Evolutionary conservation across 2,888 invertebrate genomes (phyloP), one percentile per base, ranked within the genome.

Genomic region (Megamerina dolium): DNA sequence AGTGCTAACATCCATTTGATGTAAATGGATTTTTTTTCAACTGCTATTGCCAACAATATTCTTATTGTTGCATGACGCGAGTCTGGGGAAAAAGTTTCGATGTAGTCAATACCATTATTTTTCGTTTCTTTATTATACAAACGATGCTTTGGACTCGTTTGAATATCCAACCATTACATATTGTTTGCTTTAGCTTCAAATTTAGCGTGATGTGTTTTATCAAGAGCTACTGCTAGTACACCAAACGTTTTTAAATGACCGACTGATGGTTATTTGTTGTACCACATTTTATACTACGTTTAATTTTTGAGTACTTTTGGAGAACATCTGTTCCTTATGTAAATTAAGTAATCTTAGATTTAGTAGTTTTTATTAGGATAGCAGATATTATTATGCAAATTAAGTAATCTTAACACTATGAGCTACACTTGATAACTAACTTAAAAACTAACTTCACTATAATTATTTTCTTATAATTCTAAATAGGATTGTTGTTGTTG

Each of bases 271-370:
- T 43, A 53, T 9, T 33, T 30, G 20, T 51, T 51, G 23, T 18
- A 31, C 51, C 58, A 52, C 6, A 38, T 23, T 48, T 57, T 56
- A 41, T 49, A 57, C 8, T 60, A 54, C 8, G 58, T 60, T 32
- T 48, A 44, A 5, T 46, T 31, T 13, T 27, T 19, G 9, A 52
- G 29, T 2, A 36, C 14, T 41, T 46, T 53, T 23, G 50, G 51
- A 38, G 52, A 45, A 17, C 37, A 48, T 20, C 48, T 39, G 17
- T 54, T 51, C 12, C 50, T 27, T 19, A 50, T 27, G 41, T 52
- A 55, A n/a, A n/a, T n/a, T n/a, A n/a, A n/a, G n/a, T n/a, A n/a
- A n/a, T n/a, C n/a, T n/a, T n/a, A n/a, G n/a, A n/a, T n/a, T n/a
- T n/a, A n/a, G n/a, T n/a, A n/a, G n/a, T n/a, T n/a, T n/a, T n/a